Conservation (phyloP, 2,888 invertebrate genomes). For the Xanthostigma xanthostigma region DNA sequence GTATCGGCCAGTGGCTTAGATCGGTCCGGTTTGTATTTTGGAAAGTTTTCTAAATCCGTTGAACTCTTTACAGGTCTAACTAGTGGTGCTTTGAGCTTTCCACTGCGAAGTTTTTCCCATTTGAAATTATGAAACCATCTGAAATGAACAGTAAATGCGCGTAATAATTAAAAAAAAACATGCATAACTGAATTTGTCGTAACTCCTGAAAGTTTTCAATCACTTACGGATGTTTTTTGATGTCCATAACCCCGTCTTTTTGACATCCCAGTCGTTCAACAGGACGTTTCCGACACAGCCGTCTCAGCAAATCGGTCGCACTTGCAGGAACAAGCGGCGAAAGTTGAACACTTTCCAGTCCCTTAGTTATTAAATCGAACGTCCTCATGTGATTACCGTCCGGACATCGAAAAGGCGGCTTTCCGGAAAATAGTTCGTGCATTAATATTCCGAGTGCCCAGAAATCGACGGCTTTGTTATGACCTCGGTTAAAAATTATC, state of each 20-base stretch:
- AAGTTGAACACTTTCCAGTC: constrained; percentile 71
- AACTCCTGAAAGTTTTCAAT: not conserved
- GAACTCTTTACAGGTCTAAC: constrained; percentile 50
- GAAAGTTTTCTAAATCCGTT: constrained; percentile 72
- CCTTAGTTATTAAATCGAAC: constrained; percentile 77
- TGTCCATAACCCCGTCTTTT: constrained; percentile 67
- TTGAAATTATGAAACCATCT: constrained; percentile 85
- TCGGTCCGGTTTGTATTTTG: constrained; percentile 63
- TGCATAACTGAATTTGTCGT: not conserved
- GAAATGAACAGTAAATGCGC: constrained; percentile 15
- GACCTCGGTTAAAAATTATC: constrained; percentile 72
- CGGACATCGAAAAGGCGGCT: constrained; percentile 64
- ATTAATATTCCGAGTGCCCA: constrained; percentile 84
- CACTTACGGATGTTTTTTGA: constrained; percentile 64
- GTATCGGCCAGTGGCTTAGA: constrained; percentile 72
- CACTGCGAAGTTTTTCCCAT: constrained; percentile 64
- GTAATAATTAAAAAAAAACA: not conserved
- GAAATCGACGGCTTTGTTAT: constrained; percentile 75
- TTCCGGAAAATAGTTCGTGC: constrained; percentile 71
- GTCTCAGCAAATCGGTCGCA: constrained; percentile 66
- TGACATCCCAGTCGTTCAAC: constrained; percentile 78
- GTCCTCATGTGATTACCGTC: constrained; percentile 83
- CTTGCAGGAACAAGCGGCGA: constrained; percentile 61
- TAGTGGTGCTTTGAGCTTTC: constrained; percentile 57
- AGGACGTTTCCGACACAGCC: constrained; percentile 67